Evolutionary conservation across 2,888 invertebrate species (phyloP), one percentile per base, ranked within the genome.

Genomic region (Philhelius pedissequus): DNA sequence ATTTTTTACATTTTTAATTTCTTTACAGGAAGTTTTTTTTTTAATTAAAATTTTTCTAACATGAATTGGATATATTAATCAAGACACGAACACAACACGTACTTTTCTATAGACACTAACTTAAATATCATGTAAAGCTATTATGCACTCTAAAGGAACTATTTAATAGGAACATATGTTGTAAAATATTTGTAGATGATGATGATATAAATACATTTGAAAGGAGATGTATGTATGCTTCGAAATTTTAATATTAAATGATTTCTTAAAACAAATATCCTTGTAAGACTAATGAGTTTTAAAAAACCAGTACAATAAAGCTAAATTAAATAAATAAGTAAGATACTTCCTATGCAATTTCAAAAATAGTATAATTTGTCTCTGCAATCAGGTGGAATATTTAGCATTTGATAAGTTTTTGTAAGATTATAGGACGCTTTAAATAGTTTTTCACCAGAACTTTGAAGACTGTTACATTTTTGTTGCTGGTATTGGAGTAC

Each of bases 1-100:
- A 64, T 84, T 77, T 87, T 79, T 43, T 32, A 60, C 15, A 62
- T 27, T 78, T 75, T 69, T 60, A 87, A 54, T 38, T 88, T 88
- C 1, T 87, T 87, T 87, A 56, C 84, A 79, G 75, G 48, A 71
- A 71, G 43, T 38, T 56, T 25, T 73, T 32, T 27, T 27, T 60
- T n/a, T 13, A 56, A n/a, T 15, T 27, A 11, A 22, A 27, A 8
- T 50, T 58, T 27, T 62, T 48, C 18, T 70, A 18, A 18, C 5
- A 32, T 30, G 6, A 56, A 52, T 52, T 32, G 3, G 9, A 54
- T 56, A 54, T 56, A 35, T 35, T 56, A 35, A 32, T 35, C 22
- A 40, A 43, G 27, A 30, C 30, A 38, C 35, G 8, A 20, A 58
- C 8, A 62, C 43, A 43, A 43, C 15, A 43, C 43, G 27, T 60